These are phyloP conservation scores for Anticlea derivata DNA, from an alignment of 2,888 invertebrate genomes.

Conservation along the genomic window DNA sequence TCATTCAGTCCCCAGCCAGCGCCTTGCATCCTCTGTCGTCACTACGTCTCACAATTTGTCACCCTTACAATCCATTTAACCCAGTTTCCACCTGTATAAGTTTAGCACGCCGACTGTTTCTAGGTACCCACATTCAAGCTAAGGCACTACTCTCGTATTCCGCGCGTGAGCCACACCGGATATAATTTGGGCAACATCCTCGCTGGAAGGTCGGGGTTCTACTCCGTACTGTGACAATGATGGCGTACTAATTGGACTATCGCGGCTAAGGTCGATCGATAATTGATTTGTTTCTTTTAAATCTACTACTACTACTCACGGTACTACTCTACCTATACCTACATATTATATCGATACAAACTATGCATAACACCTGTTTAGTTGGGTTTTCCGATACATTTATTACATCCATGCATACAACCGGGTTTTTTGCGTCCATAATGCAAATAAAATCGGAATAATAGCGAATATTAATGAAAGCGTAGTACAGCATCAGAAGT, in stretches of 20 bases:
- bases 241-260: conserved; percentile 18
- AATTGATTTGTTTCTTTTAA: conserved; percentile 7
- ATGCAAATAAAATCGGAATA: too few species aligned
- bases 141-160: conserved; percentile 21
- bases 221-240: conserved; percentile 15
- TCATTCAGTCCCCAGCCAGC: too few species aligned
- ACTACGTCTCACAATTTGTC: too few species aligned
- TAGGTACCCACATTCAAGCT: not conserved
- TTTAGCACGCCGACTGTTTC: not conserved
- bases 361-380: not conserved
- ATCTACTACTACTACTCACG: not conserved
- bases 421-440: too few species aligned
- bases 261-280: conserved; percentile 15
- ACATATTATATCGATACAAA: not conserved
- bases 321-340: too few species aligned
- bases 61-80: not conserved
- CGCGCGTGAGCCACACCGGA: conserved; percentile 11
- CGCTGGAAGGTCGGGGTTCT: conserved; percentile 20
- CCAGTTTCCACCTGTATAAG: conserved; percentile 1
- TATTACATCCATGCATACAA: not conserved
- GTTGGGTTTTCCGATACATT: not conserved
- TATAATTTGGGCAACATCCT: conserved; percentile 21
- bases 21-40: too few species aligned
- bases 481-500: too few species aligned
- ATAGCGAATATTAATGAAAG: too few species aligned